These are phyloP conservation scores for Peromyscus eremicus DNA, from an alignment of 2,797 vertebrate species.

Conservation along the genomic window DNA sequence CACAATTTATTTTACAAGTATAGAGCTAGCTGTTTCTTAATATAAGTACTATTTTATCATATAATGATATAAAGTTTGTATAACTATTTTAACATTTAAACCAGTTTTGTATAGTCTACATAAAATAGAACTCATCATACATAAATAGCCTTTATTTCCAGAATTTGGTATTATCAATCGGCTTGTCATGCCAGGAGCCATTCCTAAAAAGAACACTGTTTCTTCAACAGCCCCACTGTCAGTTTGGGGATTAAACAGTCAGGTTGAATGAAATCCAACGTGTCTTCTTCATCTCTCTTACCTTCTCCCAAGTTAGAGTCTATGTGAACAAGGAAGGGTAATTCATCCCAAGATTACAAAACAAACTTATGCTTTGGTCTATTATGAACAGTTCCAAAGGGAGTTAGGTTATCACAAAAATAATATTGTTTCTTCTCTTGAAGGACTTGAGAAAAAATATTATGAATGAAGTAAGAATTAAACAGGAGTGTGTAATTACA, in stretches of 20 bases:
- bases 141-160: background rate
- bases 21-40: background rate
- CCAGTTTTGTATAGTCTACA: background rate
- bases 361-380: background rate
- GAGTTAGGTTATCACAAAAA: background rate
- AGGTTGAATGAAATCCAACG: background rate
- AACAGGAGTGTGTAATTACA: background rate
- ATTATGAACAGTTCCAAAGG: background rate
- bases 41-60: slow-evolving; percentile 20
- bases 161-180: background rate
- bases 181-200: background rate
- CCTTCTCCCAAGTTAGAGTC: background rate
- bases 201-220: background rate
- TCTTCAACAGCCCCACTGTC: background rate
- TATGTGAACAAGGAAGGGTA: background rate
- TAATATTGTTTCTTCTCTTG: background rate
- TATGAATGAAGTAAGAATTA: background rate
- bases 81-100: background rate
- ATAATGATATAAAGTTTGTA: background rate
- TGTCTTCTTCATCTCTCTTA: background rate
- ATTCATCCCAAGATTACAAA: background rate
- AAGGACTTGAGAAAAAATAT: background rate
- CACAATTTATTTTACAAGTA: background rate
- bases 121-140: background rate
- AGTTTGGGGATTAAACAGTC: background rate